phyloP scores from a whole-genome alignment of 2,113 vertebrate genomes.

The Myxocyprinus asiaticus region DNA sequence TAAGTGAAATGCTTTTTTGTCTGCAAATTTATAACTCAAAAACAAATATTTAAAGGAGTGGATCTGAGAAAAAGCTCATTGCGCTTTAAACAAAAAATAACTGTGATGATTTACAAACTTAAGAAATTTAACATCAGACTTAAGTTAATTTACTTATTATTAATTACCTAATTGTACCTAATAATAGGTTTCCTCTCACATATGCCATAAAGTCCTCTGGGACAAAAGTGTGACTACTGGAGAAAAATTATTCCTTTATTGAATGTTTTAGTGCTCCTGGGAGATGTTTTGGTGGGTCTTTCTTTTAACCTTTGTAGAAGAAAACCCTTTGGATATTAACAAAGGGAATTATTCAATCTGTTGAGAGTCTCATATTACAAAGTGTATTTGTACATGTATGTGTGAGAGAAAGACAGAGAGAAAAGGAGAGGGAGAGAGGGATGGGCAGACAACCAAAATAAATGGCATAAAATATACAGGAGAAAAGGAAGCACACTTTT shows the following conservation, averaged over 20 bases:
- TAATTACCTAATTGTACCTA: too few relatives aligned
- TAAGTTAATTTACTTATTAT: background rate
- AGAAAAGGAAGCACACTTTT: constrained; percentile 52
- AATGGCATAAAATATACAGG: constrained; percentile 65
- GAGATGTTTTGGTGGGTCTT: constrained; percentile 49
- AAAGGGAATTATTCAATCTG: constrained; percentile 65
- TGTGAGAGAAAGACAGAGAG: constrained; percentile 17
- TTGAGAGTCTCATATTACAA: constrained; percentile 54
- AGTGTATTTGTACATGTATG: constrained; percentile 41
- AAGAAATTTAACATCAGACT: background rate
- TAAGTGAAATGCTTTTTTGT: too few relatives aligned
- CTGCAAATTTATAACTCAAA: too few relatives aligned
- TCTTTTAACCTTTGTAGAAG: constrained; percentile 59
- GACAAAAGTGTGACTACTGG: constrained; percentile 38
- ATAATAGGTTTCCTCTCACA: background rate
- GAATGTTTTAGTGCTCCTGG: constrained; percentile 51
- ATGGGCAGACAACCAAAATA: constrained; percentile 45
- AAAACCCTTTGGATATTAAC: constrained; percentile 49
- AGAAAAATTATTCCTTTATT: constrained; percentile 52
- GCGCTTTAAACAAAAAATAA: background rate
- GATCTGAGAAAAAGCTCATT: background rate
- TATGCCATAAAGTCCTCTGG: constrained; percentile 25
- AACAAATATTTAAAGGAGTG: background rate
- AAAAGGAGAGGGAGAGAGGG: constrained; percentile 1
- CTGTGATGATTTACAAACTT: background rate